Percentiles rank a stretch among this genome's conserved stretches.
Evolutionary conservation across 2,888 invertebrate species (phyloP).

Genomic region (Lasioglossum villosulum): DNA sequence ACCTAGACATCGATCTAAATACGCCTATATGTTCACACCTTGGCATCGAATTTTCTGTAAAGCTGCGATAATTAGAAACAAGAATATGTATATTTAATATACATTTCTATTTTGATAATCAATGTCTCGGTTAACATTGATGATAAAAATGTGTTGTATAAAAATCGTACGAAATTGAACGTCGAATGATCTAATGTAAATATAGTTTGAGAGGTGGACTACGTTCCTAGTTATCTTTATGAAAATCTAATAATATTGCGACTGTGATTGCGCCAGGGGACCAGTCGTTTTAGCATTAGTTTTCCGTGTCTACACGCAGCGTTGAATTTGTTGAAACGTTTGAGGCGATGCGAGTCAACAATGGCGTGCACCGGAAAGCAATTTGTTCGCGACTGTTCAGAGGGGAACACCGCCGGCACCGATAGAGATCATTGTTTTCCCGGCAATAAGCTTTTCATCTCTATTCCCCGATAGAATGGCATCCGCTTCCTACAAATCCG

Average conservation of each 20-base stretch:
- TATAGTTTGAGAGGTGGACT: not conserved
- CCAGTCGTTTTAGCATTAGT: not conserved
- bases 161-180: not conserved
- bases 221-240: not conserved
- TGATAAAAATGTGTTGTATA: no score
- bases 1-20: not conserved
- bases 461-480: slow-evolving; percentile 29
- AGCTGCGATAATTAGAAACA: not conserved
- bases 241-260: not conserved
- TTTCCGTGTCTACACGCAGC: not conserved
- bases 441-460: slow-evolving; percentile 25
- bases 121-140: not conserved
- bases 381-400: slow-evolving; percentile 5
- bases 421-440: slow-evolving; percentile 49
- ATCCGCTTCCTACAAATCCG: slow-evolving; percentile 43
- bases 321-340: not conserved
- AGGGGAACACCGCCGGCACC: not conserved
- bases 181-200: no score
- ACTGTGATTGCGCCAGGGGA: not conserved
- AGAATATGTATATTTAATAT: not conserved
- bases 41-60: not conserved
- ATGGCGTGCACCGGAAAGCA: not conserved
- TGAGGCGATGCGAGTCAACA: slow-evolving; percentile 1
- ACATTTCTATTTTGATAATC: no score
- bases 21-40: not conserved